Percentiles rank a stretch among this genome's conserved stretches.
These are phyloP conservation scores for Anthrax anthrax DNA, from an alignment of 2,888 invertebrate species.

Conservation along the genomic window DNA sequence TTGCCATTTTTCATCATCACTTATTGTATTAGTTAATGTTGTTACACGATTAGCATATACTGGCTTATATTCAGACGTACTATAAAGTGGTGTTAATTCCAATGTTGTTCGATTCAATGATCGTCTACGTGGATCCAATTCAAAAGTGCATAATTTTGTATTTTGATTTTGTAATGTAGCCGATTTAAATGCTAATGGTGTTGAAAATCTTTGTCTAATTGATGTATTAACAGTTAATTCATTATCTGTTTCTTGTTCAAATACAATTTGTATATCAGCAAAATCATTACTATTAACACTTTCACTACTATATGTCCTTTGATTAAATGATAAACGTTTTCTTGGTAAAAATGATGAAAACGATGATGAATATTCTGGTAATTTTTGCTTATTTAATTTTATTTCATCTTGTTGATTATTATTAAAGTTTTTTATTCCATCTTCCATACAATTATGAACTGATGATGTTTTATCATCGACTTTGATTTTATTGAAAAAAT, in stretches of 20 bases:
- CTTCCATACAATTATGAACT: neutral
- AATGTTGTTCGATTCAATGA: slow-evolving; percentile 11
- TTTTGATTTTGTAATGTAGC: neutral
- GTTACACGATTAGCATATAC: slow-evolving; percentile 30
- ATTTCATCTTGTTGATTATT: too few species aligned
- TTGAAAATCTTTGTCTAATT: neutral
- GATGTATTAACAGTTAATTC: neutral
- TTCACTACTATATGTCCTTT: slow-evolving; percentile 27
- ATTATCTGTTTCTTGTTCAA: slow-evolving; percentile 13
- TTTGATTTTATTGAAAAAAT: slow-evolving; percentile 31
- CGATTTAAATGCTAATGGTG: neutral
- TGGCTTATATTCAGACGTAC: slow-evolving; percentile 26
- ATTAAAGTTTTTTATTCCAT: too few species aligned
- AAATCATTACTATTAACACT: slow-evolving; percentile 24
- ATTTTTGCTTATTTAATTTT: too few species aligned
- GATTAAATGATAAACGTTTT: slow-evolving; percentile 27
- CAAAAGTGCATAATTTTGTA: neutral
- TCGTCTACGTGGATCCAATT: neutral
- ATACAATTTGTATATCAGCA: slow-evolving; percentile 24
- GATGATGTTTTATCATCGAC: slow-evolving; percentile 20
- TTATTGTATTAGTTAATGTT: slow-evolving; percentile 26
- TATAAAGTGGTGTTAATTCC: slow-evolving; percentile 28
- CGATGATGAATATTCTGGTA: neutral
- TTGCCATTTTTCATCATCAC: slow-evolving; percentile 35
- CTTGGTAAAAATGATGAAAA: slow-evolving; percentile 7